These are phyloP conservation scores for Leptatherina wallacei DNA, from an alignment of 2,797 vertebrate species.

Conservation along the genomic window DNA sequence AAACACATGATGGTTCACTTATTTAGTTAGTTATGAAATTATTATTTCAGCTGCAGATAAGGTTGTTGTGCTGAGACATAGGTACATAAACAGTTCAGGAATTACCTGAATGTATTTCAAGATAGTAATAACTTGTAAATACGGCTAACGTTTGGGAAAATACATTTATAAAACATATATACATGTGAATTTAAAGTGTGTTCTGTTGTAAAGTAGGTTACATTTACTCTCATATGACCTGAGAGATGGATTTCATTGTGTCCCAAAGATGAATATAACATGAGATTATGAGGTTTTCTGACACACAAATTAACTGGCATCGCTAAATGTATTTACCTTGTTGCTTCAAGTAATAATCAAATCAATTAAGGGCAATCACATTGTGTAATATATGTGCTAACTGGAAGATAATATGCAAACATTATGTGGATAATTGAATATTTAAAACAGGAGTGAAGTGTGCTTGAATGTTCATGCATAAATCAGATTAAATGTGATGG, in stretches of 20 bases:
- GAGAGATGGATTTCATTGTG: conserved; percentile 38
- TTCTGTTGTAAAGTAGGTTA: neutral
- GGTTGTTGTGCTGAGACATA: neutral
- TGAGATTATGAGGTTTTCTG: conserved; percentile 39
- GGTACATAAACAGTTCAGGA: neutral
- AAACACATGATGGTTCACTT: neutral
- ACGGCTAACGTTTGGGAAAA: neutral
- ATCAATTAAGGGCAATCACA: conserved; percentile 39
- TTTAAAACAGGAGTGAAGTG: conserved; percentile 37
- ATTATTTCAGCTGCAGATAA: neutral
- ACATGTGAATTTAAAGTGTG: conserved; percentile 4
- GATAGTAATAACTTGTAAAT: neutral
- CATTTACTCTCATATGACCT: conserved; percentile 20
- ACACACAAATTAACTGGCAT: conserved; percentile 39
- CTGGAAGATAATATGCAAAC: conserved; percentile 38
- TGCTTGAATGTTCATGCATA: conserved; percentile 31
- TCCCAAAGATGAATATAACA: conserved; percentile 48
- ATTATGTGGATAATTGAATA: conserved; percentile 43
- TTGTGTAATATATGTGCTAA: conserved; percentile 40
- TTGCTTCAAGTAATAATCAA: conserved; percentile 46
- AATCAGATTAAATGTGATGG: conserved; percentile 63
- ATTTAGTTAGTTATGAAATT: neutral
- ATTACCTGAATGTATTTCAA: conserved; percentile 8
- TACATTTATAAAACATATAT: neutral
- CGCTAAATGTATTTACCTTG: conserved; percentile 50